Base-by-base conservation (phyloP, 1,140 invertebrate genomes). In the Harpegnathos saltator region DNA sequence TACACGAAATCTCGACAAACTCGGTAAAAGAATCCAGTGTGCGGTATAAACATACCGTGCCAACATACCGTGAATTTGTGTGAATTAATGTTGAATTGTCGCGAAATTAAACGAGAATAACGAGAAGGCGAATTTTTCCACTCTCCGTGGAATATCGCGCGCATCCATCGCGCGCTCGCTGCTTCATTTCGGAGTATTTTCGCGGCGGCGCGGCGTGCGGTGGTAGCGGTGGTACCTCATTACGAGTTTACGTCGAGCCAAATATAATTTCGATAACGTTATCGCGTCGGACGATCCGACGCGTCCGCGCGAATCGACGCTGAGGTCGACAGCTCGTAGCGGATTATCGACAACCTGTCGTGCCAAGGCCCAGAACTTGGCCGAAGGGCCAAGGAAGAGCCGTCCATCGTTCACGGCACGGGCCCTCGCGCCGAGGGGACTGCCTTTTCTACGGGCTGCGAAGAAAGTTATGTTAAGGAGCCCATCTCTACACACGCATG, bases 401-500 rank as follows among this genome's bases (percentile, higher is more conserved):
- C 69, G 85, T 63, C 65, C 72, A 72, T 78, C 80, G 65, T 26
- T 83, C 82, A 82, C 56, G 54, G 83, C 38, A 68, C 65, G 78
- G 85, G 66, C 82, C 59, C 85, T 63, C 14, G 26, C 54, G 50
- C 54, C 74, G 63, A 48, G 58, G 33, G 54, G 38, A 44, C 38
- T 65, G 1, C n/a, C 66, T 29, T 50, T 24, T 44, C 52, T 33
- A 22, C 26, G 22, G 26, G 22, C 52, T 26, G 17, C 56, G 56
- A 15, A 85, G 80, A 61, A 80, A 80, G 73, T 87, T 86, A 90
- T 89, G 89, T 91, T 89, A 90, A 91, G 86, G 29, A 89, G 85
- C 59, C 66, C n/a, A n/a, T n/a, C 73, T 85, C 50, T 69, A 75
- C 75, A 77, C 78, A 62, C 83, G 63, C 65, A 72, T 73, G 24